Evolutionary conservation across 2,888 invertebrate genomes (phyloP), one percentile per base, ranked within the genome.

Genomic region (Andrena fulva): DNA sequence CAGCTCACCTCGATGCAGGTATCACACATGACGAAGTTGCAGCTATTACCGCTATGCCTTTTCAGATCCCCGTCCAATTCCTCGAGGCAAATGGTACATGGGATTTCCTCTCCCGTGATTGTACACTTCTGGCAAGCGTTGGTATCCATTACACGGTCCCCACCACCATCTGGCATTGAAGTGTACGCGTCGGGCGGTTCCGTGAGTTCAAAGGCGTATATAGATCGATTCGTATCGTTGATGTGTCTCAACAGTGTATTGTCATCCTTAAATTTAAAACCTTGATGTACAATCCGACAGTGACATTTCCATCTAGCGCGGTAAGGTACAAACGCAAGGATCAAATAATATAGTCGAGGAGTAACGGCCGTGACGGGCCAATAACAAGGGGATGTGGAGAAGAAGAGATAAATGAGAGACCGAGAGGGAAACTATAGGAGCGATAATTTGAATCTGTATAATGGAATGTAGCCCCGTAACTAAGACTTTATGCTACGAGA

Each of bases 71-170:
- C 93, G 29, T 95, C 94, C 89, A 95, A 93, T 79, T 96, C 96
- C 85, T 96, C 96, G 63, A 96, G 92, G 86, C 96, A 96, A 84
- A 96, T 96, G 60, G 94, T 95, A 91, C 96, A 96, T 2, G 89
- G 88, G 24, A 91, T 90, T 79, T 93, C 93, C 48, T 93, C 93
- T 33, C 91, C 89, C n/a, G 89, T 86, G 56, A 83, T 80, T 1
- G 89, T 87, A 33, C 90, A 89, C 66, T 87, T 90, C 52, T 90
- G 91, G 80, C 90, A 91, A 27, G 85, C 77, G 42, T 92, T 91
- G 20, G 86, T 74, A 8, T 90, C 89, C 48, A 87, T 59, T 16
- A 91, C 80, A 27, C 89, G 87, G 81, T 93, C 92, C 4, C 87
- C 90, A 29, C 88, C 89, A 24, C 90, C 89, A 50, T 91, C 91